Evolutionary conservation across 2,888 invertebrate species (phyloP), one percentile per base, ranked within the genome.

Genomic region (Autographa pulchrina): DNA sequence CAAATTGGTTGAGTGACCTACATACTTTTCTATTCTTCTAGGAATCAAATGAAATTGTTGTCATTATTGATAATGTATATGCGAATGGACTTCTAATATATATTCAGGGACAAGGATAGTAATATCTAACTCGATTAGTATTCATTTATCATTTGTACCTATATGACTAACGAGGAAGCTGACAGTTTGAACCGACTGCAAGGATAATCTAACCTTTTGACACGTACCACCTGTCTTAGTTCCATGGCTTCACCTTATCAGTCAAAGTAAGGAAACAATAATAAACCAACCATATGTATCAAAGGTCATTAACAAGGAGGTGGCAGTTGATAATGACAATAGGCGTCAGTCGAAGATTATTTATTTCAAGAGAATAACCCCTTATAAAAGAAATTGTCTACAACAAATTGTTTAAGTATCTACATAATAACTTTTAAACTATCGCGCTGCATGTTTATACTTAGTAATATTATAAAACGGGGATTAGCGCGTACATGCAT

Each of bases 91-190:
- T 48, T n/a, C 14, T 0, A 48, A 48, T 48, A n/a, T 0, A 16
- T n/a, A 1, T n/a, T 48, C n/a, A 48, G 74, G 62, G 41, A 65
- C 14, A 59, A 65, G 11, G 62, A 78, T 70, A 66, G 66, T 41
- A 16, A n/a, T 32, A 43, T 25, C 9, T 25, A 35, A 58, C 20
- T 63, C 32, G 41, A 62, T 78, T 68, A 66, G 59, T 66, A 77
- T 77, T 78, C 77, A 68, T 32, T 62, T 32, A 25, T 58, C 72
- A 72, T 68, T 20, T 7, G 16, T 20, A n/a, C n/a, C n/a, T n/a
- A n/a, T 35, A 43, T 62, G 52, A 20, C 16, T 20, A 58, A 68
- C 9, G 38, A 71, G 79, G 79, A 77, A 77, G 58, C 54, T 64
- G n/a, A 70, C 3, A 2, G 41, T 65, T 59, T 54, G 20, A 35